These are phyloP conservation scores for Drosophila picticornis DNA, from an alignment of 2,888 invertebrate species.

Conservation along the genomic window DNA sequence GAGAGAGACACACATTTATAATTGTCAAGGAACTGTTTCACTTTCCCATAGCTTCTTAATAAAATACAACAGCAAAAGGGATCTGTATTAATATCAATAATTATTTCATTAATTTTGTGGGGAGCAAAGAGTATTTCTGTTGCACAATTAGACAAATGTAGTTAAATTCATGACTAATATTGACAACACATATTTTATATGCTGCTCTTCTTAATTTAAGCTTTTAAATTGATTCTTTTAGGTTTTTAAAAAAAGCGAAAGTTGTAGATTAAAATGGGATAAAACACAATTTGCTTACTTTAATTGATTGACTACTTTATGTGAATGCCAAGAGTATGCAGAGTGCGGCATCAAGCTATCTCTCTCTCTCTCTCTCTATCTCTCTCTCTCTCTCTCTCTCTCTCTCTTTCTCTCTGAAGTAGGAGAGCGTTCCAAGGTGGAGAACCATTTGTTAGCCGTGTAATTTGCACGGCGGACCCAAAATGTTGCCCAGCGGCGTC, in stretches of 20 bases:
- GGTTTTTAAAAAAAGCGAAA: too few species aligned
- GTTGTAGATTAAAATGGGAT: not conserved
- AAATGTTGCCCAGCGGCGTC: slow-evolving; percentile 46
- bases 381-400: accelerated
- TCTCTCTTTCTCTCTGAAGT: not conserved
- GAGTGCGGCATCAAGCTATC: slow-evolving; percentile 1
- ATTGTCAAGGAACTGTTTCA: not conserved
- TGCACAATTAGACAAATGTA: not conserved
- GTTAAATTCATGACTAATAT: not conserved
- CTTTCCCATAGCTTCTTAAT: not conserved
- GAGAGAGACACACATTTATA: not conserved
- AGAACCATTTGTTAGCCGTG: slow-evolving; percentile 66
- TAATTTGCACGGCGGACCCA: slow-evolving; percentile 71
- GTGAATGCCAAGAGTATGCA: slow-evolving; percentile 9
- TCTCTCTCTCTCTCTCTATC: not conserved
- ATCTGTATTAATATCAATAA: too few species aligned
- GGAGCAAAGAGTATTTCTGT: not conserved
- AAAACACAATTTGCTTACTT: not conserved
- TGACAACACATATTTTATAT: not conserved
- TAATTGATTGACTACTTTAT: too few species aligned
- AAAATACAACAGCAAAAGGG: not conserved
- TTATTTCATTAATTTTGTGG: not conserved
- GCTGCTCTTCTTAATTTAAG: not conserved
- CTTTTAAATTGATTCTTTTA: not conserved
- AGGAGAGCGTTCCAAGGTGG: slow-evolving; percentile 9